Evolutionary conservation across 1,140 invertebrate species (phyloP), one percentile per base, ranked within the genome.

Genomic region (Helicoverpa armigera): DNA sequence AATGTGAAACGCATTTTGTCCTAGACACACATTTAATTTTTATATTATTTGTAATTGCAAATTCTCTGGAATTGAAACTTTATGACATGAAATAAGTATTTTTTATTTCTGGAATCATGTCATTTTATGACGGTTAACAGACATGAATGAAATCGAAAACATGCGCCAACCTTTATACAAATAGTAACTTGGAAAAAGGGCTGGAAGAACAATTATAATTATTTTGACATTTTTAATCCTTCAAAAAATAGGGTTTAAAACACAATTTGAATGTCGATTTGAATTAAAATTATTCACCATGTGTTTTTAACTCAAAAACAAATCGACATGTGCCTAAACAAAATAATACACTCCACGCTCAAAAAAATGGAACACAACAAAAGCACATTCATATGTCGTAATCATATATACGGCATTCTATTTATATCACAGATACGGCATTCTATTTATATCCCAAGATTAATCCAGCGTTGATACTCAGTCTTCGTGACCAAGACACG

Each of bases 391-490:
- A 72, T 43, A 43, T 72, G 18, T 72, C 69, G 69, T 72, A 72
- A 72, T 72, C 48, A 31, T 50, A 53, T 50, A 43, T 43, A 43
- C 65, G 23, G 50, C 69, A 72, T 54, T 54, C 69, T 70, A 70
- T 70, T 72, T 72, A 53, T 72, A 72, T 23, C 48, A 31, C 69
- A 53, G 69, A 43, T 43, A 43, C 65, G 23, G 50, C 69, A 72
- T 54, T 54, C 69, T 70, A 70, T 70, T 72, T 72, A 53, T 72
- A 72, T 23, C 29, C n/a, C 3, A 51, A 54, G 50, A 72, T 72
- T 72, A 72, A 72, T 72, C 50, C 50, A 12, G 23, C 31, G 69
- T 54, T 54, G 69, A 72, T 54, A 72, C 50, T 18, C 54, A 11
- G 53, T 14, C 7, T 53, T 61, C 23, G 58, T 61, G 58, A 61